Evolutionary conservation across 2,888 invertebrate species (phyloP).

Genomic region (Scelioninae gen. 1): DNA sequence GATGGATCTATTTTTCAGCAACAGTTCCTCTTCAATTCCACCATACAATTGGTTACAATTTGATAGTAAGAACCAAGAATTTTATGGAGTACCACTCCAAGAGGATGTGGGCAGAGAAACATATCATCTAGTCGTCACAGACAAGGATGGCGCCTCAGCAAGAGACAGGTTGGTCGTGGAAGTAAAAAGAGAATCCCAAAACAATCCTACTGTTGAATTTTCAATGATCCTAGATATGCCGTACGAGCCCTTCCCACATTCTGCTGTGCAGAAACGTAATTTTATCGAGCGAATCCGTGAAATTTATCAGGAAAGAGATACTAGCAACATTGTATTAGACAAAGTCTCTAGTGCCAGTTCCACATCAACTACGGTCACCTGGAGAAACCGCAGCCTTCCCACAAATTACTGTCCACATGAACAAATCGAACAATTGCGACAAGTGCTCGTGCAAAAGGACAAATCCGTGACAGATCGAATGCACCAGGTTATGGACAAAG

Average conservation of each 20-base stretch:
- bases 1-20: constrained; percentile 90
- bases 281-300: constrained; percentile 92
- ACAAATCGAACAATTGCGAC: constrained; percentile 90
- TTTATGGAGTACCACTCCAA: constrained; percentile 92
- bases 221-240: constrained; percentile 91
- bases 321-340: constrained; percentile 90
- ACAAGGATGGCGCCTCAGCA: constrained; percentile 86
- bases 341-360: constrained; percentile 88
- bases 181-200: constrained; percentile 88
- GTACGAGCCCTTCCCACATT: constrained; percentile 89
- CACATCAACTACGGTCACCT: constrained; percentile 87
- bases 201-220: constrained; percentile 91
- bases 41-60: constrained; percentile 94
- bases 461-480: too few relatives aligned
- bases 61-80: constrained; percentile 93
- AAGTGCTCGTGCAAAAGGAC: too few relatives aligned
- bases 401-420: constrained; percentile 90
- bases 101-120: constrained; percentile 89
- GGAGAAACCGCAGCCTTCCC: constrained; percentile 92
- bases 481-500: too few relatives aligned
- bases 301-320: constrained; percentile 90
- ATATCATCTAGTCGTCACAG: constrained; percentile 89
- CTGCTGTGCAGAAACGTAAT: constrained; percentile 90
- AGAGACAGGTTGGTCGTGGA: constrained; percentile 92
- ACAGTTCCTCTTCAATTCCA: constrained; percentile 88